Base-by-base conservation (phyloP, 2,888 invertebrate genomes). In the Acronicta psi region DNA sequence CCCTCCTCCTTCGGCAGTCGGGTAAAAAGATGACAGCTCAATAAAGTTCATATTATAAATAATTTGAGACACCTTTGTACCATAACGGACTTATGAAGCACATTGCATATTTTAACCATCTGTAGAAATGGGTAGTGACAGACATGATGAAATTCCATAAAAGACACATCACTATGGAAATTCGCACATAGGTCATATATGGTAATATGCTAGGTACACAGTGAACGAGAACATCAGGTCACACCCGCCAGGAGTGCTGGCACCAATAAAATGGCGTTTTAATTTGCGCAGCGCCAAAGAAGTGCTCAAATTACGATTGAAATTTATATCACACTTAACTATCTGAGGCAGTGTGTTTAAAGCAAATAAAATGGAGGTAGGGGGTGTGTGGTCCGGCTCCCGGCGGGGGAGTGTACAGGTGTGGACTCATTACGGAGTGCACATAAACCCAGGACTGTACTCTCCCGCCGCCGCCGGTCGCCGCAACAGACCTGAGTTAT, bases 241-340 rank as follows among this genome's bases (percentile, higher is more conserved):
- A n/a, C n/a, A 44, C 20, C 14, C 5, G 16, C n/a, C 37, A 18
- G 6, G 10, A 20, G 53, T 18, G 37, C 13, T 18, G 3, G 36
- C 36, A 10, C 38, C 23, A 41, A 59, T 56, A 47, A 56, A 59
- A 59, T 14, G 14, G 17, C 37, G n/a, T 41, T 53, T 61, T 66
- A 55, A 59, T 58, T 58, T 50, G 49, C 34, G 7, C 34, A 31
- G 11, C 51, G 18, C 14, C 52, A 50, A 49, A 60, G 34, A 49
- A 43, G 23, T 49, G 58, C 50, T 63, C 53, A 59, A 71, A 66
- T 65, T 66, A 44, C 59, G 45, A 49, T 58, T 57, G 56, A 57
- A 70, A 63, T 59, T 63, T 68, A 73, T 63, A 55, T 50, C 58
- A 45, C 50, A 52, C 49, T 64, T 68, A 52, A 69, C 54, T 63